Conservation (phyloP, 2,797 vertebrate species). For the Mionectes olivaceus region DNA sequence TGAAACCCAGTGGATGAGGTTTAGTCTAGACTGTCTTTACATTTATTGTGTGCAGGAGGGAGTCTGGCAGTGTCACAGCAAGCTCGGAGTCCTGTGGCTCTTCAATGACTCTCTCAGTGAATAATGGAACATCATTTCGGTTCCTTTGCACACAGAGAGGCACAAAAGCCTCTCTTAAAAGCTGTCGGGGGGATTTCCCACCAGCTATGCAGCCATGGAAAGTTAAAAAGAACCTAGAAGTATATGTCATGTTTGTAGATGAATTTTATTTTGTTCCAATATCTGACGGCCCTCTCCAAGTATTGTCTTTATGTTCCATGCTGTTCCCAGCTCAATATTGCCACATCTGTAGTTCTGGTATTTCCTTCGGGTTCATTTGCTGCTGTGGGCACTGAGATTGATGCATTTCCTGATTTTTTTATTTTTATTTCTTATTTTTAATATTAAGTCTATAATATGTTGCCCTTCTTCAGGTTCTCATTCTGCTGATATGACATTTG, state of each 20-base stretch:
- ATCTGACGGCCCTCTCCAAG: not conserved
- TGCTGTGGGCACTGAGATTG: not conserved
- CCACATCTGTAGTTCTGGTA: not conserved
- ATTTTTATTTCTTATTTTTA: not conserved
- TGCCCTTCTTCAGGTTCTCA: not conserved
- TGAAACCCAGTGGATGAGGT: not conserved
- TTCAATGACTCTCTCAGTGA: not conserved
- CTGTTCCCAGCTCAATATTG: not conserved
- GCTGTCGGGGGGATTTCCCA: not conserved
- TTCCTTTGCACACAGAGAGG: not conserved
- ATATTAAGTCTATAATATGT: not conserved
- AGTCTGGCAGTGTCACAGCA: not conserved
- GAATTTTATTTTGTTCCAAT: not conserved
- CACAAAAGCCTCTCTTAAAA: not conserved
- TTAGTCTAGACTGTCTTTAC: not conserved
- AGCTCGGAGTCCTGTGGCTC: not conserved
- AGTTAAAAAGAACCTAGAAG: not conserved
- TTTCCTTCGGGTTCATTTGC: not conserved
- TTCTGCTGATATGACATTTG: not conserved
- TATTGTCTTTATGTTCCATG: not conserved
- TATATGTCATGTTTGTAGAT: not conserved
- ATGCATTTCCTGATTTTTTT: not conserved
- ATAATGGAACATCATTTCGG: not conserved
- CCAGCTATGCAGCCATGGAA: not conserved
- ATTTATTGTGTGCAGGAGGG: fast-evolving